Base-by-base conservation (phyloP, 2,113 vertebrate genomes). In the Nesogale talazaci region DNA sequence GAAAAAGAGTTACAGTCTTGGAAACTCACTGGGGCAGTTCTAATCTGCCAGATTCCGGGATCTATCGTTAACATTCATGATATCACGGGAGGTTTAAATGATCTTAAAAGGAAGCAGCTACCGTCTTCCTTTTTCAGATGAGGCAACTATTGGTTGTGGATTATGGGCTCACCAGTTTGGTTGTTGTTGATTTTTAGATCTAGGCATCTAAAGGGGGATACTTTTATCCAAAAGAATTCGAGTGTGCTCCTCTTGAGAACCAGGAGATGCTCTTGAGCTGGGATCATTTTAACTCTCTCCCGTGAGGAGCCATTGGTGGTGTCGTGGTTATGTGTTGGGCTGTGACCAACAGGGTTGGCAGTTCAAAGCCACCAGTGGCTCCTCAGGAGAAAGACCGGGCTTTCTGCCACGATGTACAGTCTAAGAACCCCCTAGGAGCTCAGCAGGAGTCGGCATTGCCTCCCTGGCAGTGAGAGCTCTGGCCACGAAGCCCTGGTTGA, bases 161-260 rank as follows among this genome's bases (percentile, higher is more conserved):
- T 38, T 38, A 83, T 67, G 34, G 34, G 23, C 40, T 93, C 27
- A 77, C 5, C 10, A 46, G 5, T 46, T 76, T 93, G n/a, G n/a
- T n/a, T 95, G 93, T 76, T n/a, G 29, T 59, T 70, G 36, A 67
- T 46, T 83, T 46, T 88, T 83, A 42, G 77, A 77, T 34, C 27
- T 65, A 7, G 6, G 7, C 19, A 0, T 42, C 42, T 74, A 42
- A 34, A 75, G 9, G 29, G 17, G 36, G 20, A 82, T 86, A 16
- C 36, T 85, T 86, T 93, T 9, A 38, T 90, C 59, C 42, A 59
- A 82, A n/a, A 72, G n/a, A 83, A 76, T 65, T 91, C 81, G 42
- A 6, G 89, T 83, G 89, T 59, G 2, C 80, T 94, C 93, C 61
- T 82, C 20, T 92, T 76, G 31, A 20, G 31, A 87, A 23, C 31